A percentile compares a stretch with the other conserved stretches of the same genome.
phyloP scores from a whole-genome alignment of 2,113 vertebrate genomes.

The Coracopsis vasa region DNA sequence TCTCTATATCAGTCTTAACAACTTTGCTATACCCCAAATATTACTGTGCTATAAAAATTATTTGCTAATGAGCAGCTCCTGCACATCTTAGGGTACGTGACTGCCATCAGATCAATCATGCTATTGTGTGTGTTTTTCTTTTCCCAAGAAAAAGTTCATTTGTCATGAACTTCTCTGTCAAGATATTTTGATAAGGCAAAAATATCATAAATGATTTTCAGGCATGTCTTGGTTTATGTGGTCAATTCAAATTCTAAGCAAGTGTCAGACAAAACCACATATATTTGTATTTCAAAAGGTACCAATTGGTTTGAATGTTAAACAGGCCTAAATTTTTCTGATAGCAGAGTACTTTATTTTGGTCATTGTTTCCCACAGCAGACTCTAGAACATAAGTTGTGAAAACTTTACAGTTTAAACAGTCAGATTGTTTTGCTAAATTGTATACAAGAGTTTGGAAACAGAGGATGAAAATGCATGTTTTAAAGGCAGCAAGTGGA shows the following conservation, averaged over 20 bases:
- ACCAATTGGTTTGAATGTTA: background rate
- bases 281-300: background rate
- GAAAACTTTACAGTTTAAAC: constrained; percentile 27
- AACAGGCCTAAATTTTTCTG: background rate
- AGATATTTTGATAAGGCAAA: background rate
- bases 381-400: background rate
- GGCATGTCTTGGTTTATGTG: background rate
- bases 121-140: background rate
- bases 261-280: background rate
- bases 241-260: background rate
- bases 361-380: constrained; percentile 15
- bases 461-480: background rate
- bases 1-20: background rate
- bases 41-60: background rate
- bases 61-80: background rate
- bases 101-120: background rate
- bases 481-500: background rate
- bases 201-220: background rate
- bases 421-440: constrained; percentile 16
- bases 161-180: background rate
- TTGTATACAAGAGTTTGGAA: background rate
- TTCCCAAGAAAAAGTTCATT: background rate
- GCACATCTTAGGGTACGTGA: background rate
- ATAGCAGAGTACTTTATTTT: background rate
- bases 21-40: background rate